Evolutionary conservation across 2,797 vertebrate genomes (phyloP), one percentile per base, ranked within the genome.

Genomic region (Crypturellus tataupa): DNA sequence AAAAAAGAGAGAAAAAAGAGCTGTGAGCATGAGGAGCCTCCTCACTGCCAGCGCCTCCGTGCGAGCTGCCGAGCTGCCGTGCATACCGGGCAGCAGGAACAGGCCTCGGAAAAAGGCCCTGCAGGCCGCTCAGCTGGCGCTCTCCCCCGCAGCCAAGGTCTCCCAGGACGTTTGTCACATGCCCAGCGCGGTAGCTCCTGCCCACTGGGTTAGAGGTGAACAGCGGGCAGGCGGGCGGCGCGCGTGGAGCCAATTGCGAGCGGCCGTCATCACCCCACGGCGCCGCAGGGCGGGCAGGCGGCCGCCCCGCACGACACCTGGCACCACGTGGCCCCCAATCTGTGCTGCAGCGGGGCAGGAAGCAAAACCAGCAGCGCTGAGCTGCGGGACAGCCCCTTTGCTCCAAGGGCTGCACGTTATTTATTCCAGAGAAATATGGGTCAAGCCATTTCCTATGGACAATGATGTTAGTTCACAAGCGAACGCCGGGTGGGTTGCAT

Each of bases 131-230:
- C 85, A 95, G 95, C 97, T 64, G 89, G 78, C 18, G 89, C 94
- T 93, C 84, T 76, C 75, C 91, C 63, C 44, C 35, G 20, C 79
- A 86, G 94, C 97, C 97, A 98, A 98, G 97, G 97, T 98, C 98
- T 95, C 95, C 80, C 7, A 77, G 97, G 97, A 97, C 96, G 55
- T 19, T 9, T 70, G 87, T 98, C 98, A 98, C 97, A 97, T 97
- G 98, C 63, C 31, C 42, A 65, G 76, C 5, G 68, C 95, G 64
- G 73, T 73, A 15, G 83, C 78, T 76, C 60, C 90, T 97, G 98
- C 98, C 97, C 97, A 98, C 85, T 98, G 90, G 98, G 98, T 90
- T 96, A 98, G 98, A 98, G 98, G 98, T 98, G 93, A 98, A 96
- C 95, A 88, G 93, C 90, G 95, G 96, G 91, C 97, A 91, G 91